A percentile compares a stretch with the other conserved stretches of the same genome.
Conservation (phyloP, 1,140 invertebrate species). For the Drosophila sulfurigaster region DNA sequence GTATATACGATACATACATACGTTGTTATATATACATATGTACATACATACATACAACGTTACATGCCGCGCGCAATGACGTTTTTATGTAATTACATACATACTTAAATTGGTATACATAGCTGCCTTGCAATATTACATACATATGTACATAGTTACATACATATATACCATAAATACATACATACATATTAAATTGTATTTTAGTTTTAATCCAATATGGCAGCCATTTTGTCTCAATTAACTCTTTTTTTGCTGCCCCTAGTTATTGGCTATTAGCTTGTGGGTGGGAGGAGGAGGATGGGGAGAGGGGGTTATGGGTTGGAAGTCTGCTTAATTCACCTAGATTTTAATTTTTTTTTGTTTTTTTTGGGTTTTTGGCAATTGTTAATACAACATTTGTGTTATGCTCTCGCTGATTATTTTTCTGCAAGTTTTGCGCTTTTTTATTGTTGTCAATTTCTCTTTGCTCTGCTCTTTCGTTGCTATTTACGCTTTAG, state of each 20-base stretch:
- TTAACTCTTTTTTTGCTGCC: slow-evolving; percentile 65
- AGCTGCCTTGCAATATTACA: slow-evolving; percentile 31
- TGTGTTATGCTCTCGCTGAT: slow-evolving; percentile 33
- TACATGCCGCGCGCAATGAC: slow-evolving; percentile 33
- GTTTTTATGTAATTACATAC: slow-evolving; percentile 50
- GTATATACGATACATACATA: slow-evolving; percentile 37
- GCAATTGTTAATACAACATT: slow-evolving; percentile 32
- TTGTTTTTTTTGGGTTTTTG: slow-evolving; percentile 40
- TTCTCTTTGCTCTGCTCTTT: slow-evolving; percentile 60
- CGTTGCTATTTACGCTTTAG: slow-evolving; percentile 58
- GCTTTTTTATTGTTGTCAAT: slow-evolving; percentile 38
- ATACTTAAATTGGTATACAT: slow-evolving; percentile 35
- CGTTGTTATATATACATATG: slow-evolving; percentile 41
- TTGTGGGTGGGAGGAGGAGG: background rate
- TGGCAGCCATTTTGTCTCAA: slow-evolving; percentile 83
- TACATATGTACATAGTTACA: slow-evolving; percentile 21
- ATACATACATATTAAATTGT: slow-evolving; percentile 76
- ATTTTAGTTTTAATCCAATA: slow-evolving; percentile 84
- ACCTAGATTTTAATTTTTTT: slow-evolving; percentile 68
- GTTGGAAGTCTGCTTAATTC: slow-evolving; percentile 53
- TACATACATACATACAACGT: slow-evolving; percentile 19
- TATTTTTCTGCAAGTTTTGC: slow-evolving; percentile 64
- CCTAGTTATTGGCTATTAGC: slow-evolving; percentile 15
- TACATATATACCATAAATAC: slow-evolving; percentile 32
- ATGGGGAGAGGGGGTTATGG: background rate